Base-by-base conservation (phyloP, 2,888 invertebrate species). In the Sesia apiformis region DNA sequence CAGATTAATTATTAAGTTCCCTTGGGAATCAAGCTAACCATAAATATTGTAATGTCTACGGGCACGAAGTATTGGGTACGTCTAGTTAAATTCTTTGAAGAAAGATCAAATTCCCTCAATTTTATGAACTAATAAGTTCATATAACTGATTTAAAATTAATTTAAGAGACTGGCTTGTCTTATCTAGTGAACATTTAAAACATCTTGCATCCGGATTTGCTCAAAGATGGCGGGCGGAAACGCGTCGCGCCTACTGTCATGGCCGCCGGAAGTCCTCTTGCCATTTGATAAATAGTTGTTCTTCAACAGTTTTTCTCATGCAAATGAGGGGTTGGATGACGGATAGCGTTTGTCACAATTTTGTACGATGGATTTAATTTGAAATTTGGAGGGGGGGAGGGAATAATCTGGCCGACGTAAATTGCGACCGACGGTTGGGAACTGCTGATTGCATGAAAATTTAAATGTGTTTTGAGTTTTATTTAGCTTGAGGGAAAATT, bases 231-330 rank as follows among this genome's bases (percentile, higher is more conserved):
- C 83, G 76, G 80, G 66, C 83, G 87, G 87, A 87, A 85, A 68
- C 72, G 65, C 76, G 84, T 84, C 85, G 88, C 87, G 88, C 85
- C 87, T 83, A 76, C 81, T 82, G 85, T 82, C 86, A 85, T 78
- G 80, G 84, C 81, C 69, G 80, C 79, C 87, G 88, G 88, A 89
- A 85, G 81, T 84, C 72, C 84, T 70, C 79, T 80, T 69, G 76
- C 86, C 77, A 84, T 87, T 89, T 89, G 88, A 89, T 88, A 89
- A 89, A 89, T 89, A 89, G 88, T 88, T 87, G 88, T 88, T 87
- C 88, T 86, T 85, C 78, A 81, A 80, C 78, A 83, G 87, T 88
- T 88, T 87, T 88, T 87, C 85, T 85, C 83, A 88, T 88, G 88
- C 86, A 89, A 87, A 88, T 88, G 86, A 87, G 85, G 88, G 85